phyloP scores from a whole-genome alignment of 2,113 vertebrate genomes.

The Puffinus mauretanicus region DNA sequence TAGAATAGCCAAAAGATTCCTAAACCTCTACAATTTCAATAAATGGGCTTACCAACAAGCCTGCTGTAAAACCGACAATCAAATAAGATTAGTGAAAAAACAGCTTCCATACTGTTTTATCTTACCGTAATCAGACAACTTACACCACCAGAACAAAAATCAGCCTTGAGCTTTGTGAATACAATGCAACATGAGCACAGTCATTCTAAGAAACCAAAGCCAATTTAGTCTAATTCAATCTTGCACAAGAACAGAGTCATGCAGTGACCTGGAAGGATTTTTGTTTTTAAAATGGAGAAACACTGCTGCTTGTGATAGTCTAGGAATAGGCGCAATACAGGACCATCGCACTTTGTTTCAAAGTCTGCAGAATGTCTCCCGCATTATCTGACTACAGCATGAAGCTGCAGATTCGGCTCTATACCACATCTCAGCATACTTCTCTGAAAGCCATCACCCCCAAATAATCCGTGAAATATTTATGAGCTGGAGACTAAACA shows the following conservation, averaged over 20 bases:
- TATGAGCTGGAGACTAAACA: not conserved
- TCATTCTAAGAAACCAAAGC: conserved; percentile 31
- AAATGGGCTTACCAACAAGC: not conserved
- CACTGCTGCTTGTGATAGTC: not conserved
- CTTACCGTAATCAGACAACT: not conserved
- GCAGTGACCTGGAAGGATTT: not conserved
- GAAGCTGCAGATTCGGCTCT: not conserved
- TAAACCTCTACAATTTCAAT: not conserved
- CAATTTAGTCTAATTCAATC: conserved; percentile 19
- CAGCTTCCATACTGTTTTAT: not conserved
- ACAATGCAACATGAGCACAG: not conserved
- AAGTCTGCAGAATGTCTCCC: not conserved
- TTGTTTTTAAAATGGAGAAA: not conserved
- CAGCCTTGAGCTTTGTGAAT: conserved; percentile 18
- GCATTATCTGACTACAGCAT: not conserved
- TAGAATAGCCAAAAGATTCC: not conserved
- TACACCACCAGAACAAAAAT: not conserved
- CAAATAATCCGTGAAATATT: not conserved
- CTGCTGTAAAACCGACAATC: not conserved
- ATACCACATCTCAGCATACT: not conserved
- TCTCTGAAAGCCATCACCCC: not conserved
- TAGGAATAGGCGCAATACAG: not conserved
- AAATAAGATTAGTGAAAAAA: not conserved
- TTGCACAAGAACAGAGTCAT: not conserved
- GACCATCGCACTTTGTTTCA: not conserved